Evolutionary conservation across 1,140 invertebrate species (phyloP).

Genomic region (Saccostrea echinata): DNA sequence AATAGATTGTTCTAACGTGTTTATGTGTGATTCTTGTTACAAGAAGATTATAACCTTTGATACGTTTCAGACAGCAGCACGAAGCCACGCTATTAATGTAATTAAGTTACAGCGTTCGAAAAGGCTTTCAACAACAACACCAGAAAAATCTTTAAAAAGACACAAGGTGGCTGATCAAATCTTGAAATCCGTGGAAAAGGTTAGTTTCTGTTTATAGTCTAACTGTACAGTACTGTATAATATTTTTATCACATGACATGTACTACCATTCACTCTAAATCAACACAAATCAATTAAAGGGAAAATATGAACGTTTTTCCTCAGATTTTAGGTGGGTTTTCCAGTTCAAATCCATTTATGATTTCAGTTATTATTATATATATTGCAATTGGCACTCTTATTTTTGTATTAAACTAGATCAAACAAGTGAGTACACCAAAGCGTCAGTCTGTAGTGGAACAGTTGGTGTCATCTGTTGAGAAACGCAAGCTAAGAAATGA

Average conservation of each 20-base stretch:
- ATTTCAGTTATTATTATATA: background rate
- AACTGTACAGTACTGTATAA: too few relatives aligned
- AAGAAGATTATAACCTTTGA: background rate
- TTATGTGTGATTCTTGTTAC: constrained; percentile 14
- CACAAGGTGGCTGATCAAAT: background rate
- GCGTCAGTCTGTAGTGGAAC: background rate
- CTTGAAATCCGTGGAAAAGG: background rate
- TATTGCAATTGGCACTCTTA: background rate
- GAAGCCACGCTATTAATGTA: background rate
- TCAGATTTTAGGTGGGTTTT: background rate
- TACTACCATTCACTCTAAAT: too few relatives aligned
- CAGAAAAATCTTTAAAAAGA: constrained; percentile 3
- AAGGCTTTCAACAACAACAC: background rate
- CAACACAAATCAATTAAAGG: too few relatives aligned
- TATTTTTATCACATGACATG: too few relatives aligned
- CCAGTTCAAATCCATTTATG: background rate
- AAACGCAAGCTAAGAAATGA: background rate
- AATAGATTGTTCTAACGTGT: background rate
- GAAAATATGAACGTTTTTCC: background rate
- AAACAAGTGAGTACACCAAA: background rate
- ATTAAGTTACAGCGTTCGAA: background rate
- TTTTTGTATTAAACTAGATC: constrained; percentile 12
- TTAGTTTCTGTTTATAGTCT: background rate
- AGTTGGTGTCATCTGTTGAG: background rate
- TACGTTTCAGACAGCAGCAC: background rate